Base-by-base conservation (phyloP, 2,797 vertebrate genomes). In the Acanthurus tractus region DNA sequence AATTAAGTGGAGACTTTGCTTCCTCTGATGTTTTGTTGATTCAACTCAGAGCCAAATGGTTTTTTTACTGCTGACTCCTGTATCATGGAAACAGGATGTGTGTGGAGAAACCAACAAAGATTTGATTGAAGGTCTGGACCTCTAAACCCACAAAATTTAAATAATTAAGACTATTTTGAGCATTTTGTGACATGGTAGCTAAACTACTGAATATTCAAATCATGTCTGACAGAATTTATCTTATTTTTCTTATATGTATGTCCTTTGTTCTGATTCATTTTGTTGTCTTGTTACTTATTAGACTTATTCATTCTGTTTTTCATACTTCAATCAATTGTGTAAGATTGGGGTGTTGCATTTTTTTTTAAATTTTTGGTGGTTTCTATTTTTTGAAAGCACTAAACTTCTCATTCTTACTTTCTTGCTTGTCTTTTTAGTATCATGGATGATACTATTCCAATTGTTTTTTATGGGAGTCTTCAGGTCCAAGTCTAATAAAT, bases 401-500 rank as follows among this genome's bases (percentile, higher is more conserved):
- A 4, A 45, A 69, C 8, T 8, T 18, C 3, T 11, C 0, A 1
- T 11, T 63, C 53, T 45, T 45, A 17, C 34, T 59, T 56, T 38
- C 20, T n/a, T 58, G 15, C 7, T 22, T 52, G 8, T 38, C 34
- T 57, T 54, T 64, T 55, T 22, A 46, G 50, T 14, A 34, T 57
- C 53, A 34, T 23, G 12, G 2, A 13, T 42, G 8, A 45, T 45
- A 38, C 9, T 23, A 9, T 59, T 17, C 1, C 17, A 70, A 18
- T 6, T 63, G 49, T 23, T 74, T 90, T 34, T 85, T 58, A 79
- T 53, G 15, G 8, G 6, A 11, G 52, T 63, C 23, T 34, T 8
- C 46, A 45, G 20, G 58, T 78, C 49, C n/a, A 80, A 57, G 45
- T 79, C n/a, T 75, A 38, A 68, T 70, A 12, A 45, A 1, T 44